Conservation (phyloP, 2,113 vertebrate species). For the Chrysochloris asiatica region DNA sequence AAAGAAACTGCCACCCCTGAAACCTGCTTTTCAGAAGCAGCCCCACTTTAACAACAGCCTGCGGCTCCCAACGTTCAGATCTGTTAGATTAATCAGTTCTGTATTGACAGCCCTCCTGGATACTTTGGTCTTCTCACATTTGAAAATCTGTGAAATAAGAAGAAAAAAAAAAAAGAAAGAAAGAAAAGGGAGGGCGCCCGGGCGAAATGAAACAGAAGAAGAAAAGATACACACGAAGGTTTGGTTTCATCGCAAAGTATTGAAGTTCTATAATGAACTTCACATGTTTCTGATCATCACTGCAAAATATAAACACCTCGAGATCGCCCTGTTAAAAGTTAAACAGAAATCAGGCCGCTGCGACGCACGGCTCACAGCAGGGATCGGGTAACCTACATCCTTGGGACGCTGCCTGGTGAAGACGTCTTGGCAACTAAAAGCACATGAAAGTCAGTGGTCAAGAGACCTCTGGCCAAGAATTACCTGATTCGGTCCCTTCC, state of each 20-base stretch:
- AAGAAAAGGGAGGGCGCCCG: not conserved
- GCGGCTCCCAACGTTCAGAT: not conserved
- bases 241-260: not conserved
- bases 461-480: not conserved
- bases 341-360: slow-evolving; percentile 24
- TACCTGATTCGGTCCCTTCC: not conserved
- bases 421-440: not conserved
- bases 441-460: not conserved
- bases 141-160: slow-evolving; percentile 50
- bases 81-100: not conserved
- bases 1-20: not conserved
- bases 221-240: not conserved
- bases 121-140: not conserved
- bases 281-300: not conserved
- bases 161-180: not conserved
- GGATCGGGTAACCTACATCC: not conserved
- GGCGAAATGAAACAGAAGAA: not conserved
- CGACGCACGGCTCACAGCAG: not conserved
- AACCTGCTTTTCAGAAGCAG: not conserved
- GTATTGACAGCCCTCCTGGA: not conserved
- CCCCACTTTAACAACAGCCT: not conserved
- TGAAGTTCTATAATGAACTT: not conserved
- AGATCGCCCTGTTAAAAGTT: not conserved
- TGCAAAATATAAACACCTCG: slow-evolving; percentile 26
- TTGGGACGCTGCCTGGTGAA: not conserved